Conservation (phyloP, 2,888 invertebrate genomes). For the Drosophila fulvimacula region DNA sequence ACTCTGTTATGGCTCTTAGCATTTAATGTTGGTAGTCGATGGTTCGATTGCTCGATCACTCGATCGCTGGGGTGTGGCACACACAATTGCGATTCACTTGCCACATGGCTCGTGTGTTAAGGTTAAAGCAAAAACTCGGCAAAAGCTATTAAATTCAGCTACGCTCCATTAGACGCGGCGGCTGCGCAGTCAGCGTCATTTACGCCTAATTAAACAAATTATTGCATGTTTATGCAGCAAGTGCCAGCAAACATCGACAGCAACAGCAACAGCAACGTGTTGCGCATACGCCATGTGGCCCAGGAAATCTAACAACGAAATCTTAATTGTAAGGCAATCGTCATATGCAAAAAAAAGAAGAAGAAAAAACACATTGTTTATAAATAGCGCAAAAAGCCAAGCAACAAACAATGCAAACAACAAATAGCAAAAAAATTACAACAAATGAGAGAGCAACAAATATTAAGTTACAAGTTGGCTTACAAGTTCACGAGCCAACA, state of each 20-base stretch:
- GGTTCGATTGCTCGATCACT: conserved; percentile 13
- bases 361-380: conserved; percentile 48
- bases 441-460: conserved; percentile 23
- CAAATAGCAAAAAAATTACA: conserved; percentile 22
- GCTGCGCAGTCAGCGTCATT: conserved; percentile 63
- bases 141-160: conserved; percentile 70
- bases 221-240: conserved; percentile 70
- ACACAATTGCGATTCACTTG: conserved; percentile 61
- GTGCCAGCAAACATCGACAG: conserved; percentile 38
- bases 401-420: conserved; percentile 55
- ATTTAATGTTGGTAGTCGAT: conserved; percentile 12
- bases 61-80: conserved; percentile 58
- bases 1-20: conserved; percentile 43
- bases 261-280: conserved; percentile 28
- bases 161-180: conserved; percentile 72
- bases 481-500: conserved; percentile 72
- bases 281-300: conserved; percentile 68
- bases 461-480: conserved; percentile 69
- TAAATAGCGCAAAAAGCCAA: conserved; percentile 60
- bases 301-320: conserved; percentile 74
- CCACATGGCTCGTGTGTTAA: conserved; percentile 56
- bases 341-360: conserved; percentile 32
- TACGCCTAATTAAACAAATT: conserved; percentile 81
- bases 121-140: conserved; percentile 67
- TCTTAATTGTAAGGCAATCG: conserved; percentile 75